Conservation (phyloP, 1,140 invertebrate species). For the Oscheius sp. region DNA sequence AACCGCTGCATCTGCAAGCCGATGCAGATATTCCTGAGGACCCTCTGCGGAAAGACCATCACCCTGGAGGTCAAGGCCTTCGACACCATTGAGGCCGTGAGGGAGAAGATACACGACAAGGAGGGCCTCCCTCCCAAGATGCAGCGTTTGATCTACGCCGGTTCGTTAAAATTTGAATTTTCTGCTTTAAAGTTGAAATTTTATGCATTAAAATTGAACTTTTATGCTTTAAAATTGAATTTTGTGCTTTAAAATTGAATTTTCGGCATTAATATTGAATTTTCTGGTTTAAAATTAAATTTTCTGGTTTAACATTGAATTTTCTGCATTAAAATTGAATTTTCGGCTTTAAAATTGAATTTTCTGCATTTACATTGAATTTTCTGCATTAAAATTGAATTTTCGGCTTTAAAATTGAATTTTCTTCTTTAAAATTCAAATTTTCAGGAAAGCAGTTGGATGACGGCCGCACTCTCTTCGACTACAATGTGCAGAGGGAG, state of each 20-base stretch:
- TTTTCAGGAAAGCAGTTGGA: not conserved
- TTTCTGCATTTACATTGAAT: not conserved
- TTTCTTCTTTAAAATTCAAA: not conserved
- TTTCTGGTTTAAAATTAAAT: not conserved
- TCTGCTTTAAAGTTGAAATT: not conserved
- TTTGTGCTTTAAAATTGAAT: not conserved
- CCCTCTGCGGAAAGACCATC: not conserved
- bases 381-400: not conserved
- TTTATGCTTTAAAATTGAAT: not conserved
- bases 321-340: not conserved
- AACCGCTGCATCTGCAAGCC: no score
- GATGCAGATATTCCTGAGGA: no score
- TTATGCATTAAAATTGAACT: not conserved
- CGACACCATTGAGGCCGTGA: conserved; percentile 82
- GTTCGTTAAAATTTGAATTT: not conserved
- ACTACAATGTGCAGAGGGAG: no score
- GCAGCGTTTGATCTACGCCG: conserved; percentile 44
- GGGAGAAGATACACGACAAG: conserved; percentile 77
- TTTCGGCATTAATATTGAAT: not conserved
- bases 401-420: not conserved
- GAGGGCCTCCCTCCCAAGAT: conserved; percentile 68
- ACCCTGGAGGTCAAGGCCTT: conserved; percentile 68
- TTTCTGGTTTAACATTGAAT: not conserved
- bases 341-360: not conserved
- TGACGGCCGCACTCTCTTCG: not conserved